Evolutionary conservation across 2,797 vertebrate genomes (phyloP), one percentile per base, ranked within the genome.

Genomic region (Zonotrichia albicollis): DNA sequence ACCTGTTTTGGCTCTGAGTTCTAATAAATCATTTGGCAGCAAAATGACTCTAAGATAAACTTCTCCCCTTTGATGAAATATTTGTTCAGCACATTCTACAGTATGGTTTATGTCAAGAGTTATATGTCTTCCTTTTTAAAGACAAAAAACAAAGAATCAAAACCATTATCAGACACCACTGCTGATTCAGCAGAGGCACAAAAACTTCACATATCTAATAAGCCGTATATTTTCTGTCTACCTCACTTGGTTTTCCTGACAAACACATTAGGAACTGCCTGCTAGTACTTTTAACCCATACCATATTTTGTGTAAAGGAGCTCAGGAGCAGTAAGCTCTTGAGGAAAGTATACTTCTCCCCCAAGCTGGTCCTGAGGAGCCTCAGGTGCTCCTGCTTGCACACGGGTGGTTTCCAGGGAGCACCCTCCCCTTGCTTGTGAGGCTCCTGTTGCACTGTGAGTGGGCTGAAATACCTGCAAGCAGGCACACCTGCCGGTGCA

Each of bases 21-120:
- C 42, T 57, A 57, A 87, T 78, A 96, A 91, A 82, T 89, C 71
- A 74, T 61, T 93, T 32, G 54, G 54, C 77, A 84, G 40, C 72
- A 84, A 84, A 87, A 72, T 62, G 11, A 21, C 75, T 94, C 40
- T 16, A 68, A 71, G 57, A 51, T 50, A 82, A 91, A 91, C 53
- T 82, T 81, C 36, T 66, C 50, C n/a, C 20, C 45, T 93, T 93
- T 76, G 70, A 72, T 88, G 57, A 86, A 84, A 67, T 86, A 87
- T 40, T 86, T 90, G 34, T 95, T 94, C 42, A 86, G 34, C 67
- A 77, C 23, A 9, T 91, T 82, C 64, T 60, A 71, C 55, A 84
- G n/a, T 73, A 81, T 11, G 22, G 16, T 89, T 94, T 87, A 61
- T 72, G n/a, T 89, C 70, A 77, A 20, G 68, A 91, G 42, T 73